Evolutionary conservation across 1,140 invertebrate genomes (phyloP).

Genomic region (Panagrolaimus sp.): DNA sequence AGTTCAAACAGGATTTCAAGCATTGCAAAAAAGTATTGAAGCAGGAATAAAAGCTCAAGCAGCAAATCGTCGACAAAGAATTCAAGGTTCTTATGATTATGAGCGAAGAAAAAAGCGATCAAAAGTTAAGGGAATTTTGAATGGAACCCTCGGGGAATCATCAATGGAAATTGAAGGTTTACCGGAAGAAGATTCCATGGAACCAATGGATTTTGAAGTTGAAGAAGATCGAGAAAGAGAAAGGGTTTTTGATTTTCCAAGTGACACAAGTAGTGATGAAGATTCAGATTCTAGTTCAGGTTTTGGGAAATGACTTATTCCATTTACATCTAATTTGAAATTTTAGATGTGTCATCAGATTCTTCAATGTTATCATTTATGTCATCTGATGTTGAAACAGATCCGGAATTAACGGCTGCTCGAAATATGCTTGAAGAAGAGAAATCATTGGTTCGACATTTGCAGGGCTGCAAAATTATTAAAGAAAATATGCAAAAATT

Average conservation of each 20-base stretch:
- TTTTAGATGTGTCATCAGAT: not conserved
- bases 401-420: not conserved
- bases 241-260: conserved; percentile 1
- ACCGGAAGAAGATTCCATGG: not conserved
- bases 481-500: not conserved
- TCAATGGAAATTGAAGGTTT: not conserved
- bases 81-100: conserved; percentile 47
- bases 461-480: not conserved
- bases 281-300: conserved; percentile 1
- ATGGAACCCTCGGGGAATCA: too few relatives aligned
- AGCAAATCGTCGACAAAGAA: conserved; percentile 40
- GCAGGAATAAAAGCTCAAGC: conserved; percentile 52
- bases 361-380: not conserved
- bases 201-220: not conserved
- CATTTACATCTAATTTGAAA: not conserved
- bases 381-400: not conserved
- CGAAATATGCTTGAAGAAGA: not conserved
- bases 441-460: not conserved
- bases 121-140: not conserved
- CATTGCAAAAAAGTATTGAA: conserved; percentile 49
- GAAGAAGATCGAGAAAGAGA: not conserved
- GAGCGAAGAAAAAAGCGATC: not conserved
- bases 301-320: not conserved
- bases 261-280: not conserved
- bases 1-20: conserved; percentile 34